These are phyloP conservation scores for Drosophila diplacantha DNA, from an alignment of 2,888 invertebrate species.

Conservation along the genomic window DNA sequence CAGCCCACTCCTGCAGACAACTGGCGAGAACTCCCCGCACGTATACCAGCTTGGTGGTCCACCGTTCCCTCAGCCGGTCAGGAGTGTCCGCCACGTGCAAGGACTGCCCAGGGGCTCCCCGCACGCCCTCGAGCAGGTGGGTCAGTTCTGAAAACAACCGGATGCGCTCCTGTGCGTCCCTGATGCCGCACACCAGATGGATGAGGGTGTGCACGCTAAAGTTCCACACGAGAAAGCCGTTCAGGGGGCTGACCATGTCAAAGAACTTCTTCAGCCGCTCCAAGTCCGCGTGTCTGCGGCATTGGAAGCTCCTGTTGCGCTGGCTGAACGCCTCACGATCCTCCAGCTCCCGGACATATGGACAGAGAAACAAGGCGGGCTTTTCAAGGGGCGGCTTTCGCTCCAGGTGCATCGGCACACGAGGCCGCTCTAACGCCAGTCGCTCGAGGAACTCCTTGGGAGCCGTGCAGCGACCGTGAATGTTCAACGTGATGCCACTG, in stretches of 20 bases:
- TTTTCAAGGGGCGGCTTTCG: neutral
- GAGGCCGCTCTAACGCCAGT: constrained; percentile 19
- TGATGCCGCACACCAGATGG: constrained; percentile 28
- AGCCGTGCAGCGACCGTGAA: constrained; percentile 60
- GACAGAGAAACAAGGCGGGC: neutral
- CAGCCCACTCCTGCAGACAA: constrained; percentile 62
- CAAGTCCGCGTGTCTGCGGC: constrained; percentile 35
- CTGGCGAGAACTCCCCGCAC: constrained; percentile 62
- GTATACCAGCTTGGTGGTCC: constrained; percentile 44
- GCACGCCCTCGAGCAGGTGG: constrained; percentile 11
- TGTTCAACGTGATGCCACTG: constrained; percentile 51
- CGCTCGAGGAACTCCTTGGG: constrained; percentile 54
- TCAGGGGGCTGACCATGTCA: neutral
- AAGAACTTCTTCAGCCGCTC: constrained; percentile 36
- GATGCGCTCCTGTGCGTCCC: constrained; percentile 12
- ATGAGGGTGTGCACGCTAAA: constrained; percentile 44
- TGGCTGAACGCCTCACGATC: constrained; percentile 50
- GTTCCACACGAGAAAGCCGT: constrained; percentile 41
- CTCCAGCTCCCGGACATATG: constrained; percentile 44
- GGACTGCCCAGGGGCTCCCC: constrained; percentile 16
- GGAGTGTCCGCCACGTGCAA: constrained; percentile 11
- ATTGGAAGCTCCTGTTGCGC: constrained; percentile 45
- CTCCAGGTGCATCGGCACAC: too few relatives aligned
- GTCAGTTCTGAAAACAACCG: constrained; percentile 35
- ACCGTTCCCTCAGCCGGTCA: constrained; percentile 39